A percentile compares a stretch with the other conserved stretches of the same genome.
Conservation (phyloP, 37 sponge, comb jelly and placozoan genomes). For the Lycopodina hypogea region DNA sequence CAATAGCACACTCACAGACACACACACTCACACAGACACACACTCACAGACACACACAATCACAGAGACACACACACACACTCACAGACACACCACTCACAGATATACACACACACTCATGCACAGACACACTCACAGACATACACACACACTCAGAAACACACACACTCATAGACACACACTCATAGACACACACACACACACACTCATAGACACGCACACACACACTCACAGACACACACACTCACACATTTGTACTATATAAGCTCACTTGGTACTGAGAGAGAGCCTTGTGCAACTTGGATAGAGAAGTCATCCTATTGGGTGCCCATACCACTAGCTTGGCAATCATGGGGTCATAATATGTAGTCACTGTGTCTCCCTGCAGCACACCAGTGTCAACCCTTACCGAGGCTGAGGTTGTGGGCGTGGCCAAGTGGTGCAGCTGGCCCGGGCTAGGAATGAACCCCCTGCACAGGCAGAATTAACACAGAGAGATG, state of each 20-base stretch:
- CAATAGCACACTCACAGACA: too few species aligned
- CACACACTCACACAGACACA: not conserved
- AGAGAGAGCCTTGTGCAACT: conserved; percentile 53
- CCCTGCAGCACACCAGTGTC: conserved; percentile 98
- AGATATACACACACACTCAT: not conserved
- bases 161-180: too few species aligned
- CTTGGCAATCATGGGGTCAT: conserved; percentile 95
- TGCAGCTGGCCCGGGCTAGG: conserved; percentile 86
- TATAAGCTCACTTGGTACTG: conserved; percentile 69
- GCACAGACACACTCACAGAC: not conserved
- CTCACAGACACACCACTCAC: too few species aligned
- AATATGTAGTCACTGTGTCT: conserved; percentile 47
- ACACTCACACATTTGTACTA: not conserved
- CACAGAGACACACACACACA: too few species aligned
- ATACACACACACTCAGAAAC: too few species aligned
- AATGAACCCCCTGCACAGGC: conserved; percentile 51
- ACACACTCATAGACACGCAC: too few species aligned
- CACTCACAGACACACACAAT: not conserved
- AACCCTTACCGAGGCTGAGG: conserved; percentile 75
- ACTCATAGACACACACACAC: not conserved
- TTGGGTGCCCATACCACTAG: conserved; percentile 84
- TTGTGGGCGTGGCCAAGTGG: conserved; percentile 66
- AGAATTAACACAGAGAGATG: too few species aligned
- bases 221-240: too few species aligned
- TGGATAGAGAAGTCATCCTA: conserved; percentile 69